phyloP scores from a whole-genome alignment of 2,797 vertebrate species.

The Cirrhinus mrigala region DNA sequence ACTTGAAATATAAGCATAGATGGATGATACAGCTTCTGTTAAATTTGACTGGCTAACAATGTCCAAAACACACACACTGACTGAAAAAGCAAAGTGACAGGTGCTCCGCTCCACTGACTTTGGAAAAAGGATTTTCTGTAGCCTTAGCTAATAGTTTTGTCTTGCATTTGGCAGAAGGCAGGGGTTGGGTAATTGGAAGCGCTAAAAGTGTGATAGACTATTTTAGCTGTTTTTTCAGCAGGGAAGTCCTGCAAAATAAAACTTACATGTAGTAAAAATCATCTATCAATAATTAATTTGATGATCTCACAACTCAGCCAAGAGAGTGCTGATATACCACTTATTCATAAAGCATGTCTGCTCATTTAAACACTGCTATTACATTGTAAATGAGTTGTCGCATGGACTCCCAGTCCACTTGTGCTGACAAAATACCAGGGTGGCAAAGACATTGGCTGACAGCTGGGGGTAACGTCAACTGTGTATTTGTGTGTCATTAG shows the following conservation, averaged over 20 bases:
- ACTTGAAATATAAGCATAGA: no score
- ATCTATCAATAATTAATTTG: not conserved
- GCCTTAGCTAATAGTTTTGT: not conserved
- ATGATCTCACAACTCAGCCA: not conserved
- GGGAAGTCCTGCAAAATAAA: not conserved
- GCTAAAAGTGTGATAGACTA: not conserved
- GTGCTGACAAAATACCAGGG: conserved; percentile 6
- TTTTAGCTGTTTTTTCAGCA: no score
- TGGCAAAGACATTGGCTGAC: conserved; percentile 14
- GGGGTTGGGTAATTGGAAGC: not conserved
- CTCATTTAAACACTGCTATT: not conserved
- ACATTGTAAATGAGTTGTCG: not conserved
- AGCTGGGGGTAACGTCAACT: not conserved
- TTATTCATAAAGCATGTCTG: not conserved
- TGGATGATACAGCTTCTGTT: not conserved
- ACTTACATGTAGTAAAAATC: not conserved
- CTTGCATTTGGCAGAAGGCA: not conserved
- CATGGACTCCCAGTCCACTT: not conserved
- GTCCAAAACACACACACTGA: not conserved
- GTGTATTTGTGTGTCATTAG: conserved; percentile 8
- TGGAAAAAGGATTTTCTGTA: not conserved
- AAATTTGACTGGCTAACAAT: not conserved
- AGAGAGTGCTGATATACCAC: not conserved
- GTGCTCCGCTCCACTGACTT: not conserved
- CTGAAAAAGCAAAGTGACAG: not conserved